Evolutionary conservation across 2,797 vertebrate species (phyloP).

Genomic region (Pangasius krempfi): DNA sequence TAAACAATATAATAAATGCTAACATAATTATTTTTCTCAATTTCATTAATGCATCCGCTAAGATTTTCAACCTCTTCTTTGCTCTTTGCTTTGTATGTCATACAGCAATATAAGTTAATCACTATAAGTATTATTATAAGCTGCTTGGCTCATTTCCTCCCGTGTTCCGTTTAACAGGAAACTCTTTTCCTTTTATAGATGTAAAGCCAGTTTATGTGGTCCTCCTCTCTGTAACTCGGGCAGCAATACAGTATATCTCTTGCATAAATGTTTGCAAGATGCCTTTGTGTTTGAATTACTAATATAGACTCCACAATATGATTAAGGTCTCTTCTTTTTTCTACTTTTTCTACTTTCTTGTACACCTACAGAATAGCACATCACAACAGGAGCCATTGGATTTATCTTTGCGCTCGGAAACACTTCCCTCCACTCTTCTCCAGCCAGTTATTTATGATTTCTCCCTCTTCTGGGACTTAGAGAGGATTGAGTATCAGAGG

Average conservation of each 20-base stretch:
- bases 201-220: background rate
- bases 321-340: slow-evolving; percentile 19
- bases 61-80: slow-evolving; percentile 24
- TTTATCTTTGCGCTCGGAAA: slow-evolving; percentile 33
- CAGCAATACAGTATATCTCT: slow-evolving; percentile 9
- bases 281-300: slow-evolving; percentile 14
- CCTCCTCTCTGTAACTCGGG: background rate
- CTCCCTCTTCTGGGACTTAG: slow-evolving; percentile 58
- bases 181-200: background rate
- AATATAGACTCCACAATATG: slow-evolving; percentile 31
- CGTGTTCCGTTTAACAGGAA: background rate
- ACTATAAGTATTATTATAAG: slow-evolving; percentile 20
- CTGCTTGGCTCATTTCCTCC: background rate
- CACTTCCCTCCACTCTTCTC: slow-evolving; percentile 32
- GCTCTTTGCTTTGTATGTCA: background rate
- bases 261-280: slow-evolving; percentile 38
- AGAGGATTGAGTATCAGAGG: slow-evolving; percentile 50
- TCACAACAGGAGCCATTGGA: slow-evolving; percentile 27
- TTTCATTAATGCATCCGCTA: slow-evolving; percentile 38
- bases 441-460: slow-evolving; percentile 61
- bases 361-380: slow-evolving; percentile 19
- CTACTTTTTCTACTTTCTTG: slow-evolving; percentile 7
- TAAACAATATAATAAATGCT: background rate
- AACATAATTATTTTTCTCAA: slow-evolving; percentile 37
- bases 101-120: background rate